Evolutionary conservation across 1,140 invertebrate genomes (phyloP), one percentile per base, ranked within the genome.

Genomic region (Drosophila serrata): DNA sequence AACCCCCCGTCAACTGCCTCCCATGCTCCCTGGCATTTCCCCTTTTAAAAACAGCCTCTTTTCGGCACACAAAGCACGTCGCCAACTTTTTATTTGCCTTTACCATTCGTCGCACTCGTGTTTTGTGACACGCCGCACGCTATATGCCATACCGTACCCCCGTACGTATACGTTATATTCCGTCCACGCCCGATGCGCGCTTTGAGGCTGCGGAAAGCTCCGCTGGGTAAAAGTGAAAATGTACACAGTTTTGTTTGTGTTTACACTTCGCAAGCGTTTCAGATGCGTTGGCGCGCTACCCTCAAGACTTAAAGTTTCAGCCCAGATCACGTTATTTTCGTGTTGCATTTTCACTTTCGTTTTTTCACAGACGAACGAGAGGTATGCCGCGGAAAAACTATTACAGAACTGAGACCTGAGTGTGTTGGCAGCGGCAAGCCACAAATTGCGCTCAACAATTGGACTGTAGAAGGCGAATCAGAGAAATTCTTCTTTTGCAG

Each of bases 331-430:
- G 84, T 70, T 69, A 84, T 82, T 68, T 87, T 88, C 77, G 46
- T 90, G 78, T 79, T 79, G 74, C 82, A 85, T 88, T 88, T 88
- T 88, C 85, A 88, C 85, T 90, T 88, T 88, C 85, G 51, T 63
- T 88, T 88, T 75, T 31, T 35, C 68, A 48, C 68, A 48, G 19
- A 24, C 49, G 13, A 40, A 45, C 45, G 22, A 43, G 31, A 17
- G 46, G 49, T 70, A 51, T 57, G 75, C 27, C n/a, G 24, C 22
- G 39, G 17, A 17, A 49, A 43, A 58, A 57, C 24, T 79, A 69
- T 82, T 88, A 65, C 67, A 82, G 76, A 77, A 87, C 64, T n/a
- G 17, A 37, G 39, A 65, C 61, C 9, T n/a, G 27, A 51, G 49
- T 33, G 46, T 53, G 46, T 31, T 27, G 46, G 37, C 24, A 55